Evolutionary conservation across 2,888 invertebrate genomes (phyloP).

Genomic region (Molanna angustata): DNA sequence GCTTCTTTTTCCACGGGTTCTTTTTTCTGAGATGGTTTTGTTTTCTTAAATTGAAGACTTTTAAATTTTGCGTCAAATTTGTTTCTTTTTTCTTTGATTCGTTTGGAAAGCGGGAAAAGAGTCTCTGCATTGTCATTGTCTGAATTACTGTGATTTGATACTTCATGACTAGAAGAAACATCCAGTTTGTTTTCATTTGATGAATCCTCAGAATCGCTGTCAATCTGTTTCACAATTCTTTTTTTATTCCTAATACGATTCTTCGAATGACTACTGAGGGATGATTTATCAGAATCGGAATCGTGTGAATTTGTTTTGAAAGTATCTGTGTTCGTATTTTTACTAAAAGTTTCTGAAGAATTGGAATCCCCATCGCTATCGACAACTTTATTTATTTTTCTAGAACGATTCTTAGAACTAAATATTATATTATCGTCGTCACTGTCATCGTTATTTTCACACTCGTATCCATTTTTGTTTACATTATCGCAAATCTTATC

Average conservation of each 20-base stretch:
- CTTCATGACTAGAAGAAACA: background rate
- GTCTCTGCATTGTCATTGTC: constrained; percentile 26
- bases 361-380: constrained; percentile 12
- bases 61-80: constrained; percentile 46
- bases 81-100: constrained; percentile 43
- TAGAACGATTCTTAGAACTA: constrained; percentile 2
- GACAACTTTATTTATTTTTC: constrained; percentile 8
- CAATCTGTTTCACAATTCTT: constrained; percentile 9
- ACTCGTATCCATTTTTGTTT: background rate
- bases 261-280: background rate
- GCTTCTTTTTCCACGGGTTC: constrained; percentile 27
- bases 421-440: constrained; percentile 13
- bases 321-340: too few relatives aligned
- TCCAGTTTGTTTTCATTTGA: background rate
- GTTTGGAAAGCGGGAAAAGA: constrained; percentile 38
- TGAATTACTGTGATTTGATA: background rate
- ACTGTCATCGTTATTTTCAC: constrained; percentile 7
- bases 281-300: background rate
- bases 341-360: background rate
- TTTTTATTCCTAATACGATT: constrained; percentile 5
- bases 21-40: constrained; percentile 20
- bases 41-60: constrained; percentile 38
- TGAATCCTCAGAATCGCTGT: constrained; percentile 15
- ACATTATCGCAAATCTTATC: too few relatives aligned
- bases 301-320: background rate